These are phyloP conservation scores for Oryzias sinensis DNA, from an alignment of 2,797 vertebrate species.

Conservation along the genomic window DNA sequence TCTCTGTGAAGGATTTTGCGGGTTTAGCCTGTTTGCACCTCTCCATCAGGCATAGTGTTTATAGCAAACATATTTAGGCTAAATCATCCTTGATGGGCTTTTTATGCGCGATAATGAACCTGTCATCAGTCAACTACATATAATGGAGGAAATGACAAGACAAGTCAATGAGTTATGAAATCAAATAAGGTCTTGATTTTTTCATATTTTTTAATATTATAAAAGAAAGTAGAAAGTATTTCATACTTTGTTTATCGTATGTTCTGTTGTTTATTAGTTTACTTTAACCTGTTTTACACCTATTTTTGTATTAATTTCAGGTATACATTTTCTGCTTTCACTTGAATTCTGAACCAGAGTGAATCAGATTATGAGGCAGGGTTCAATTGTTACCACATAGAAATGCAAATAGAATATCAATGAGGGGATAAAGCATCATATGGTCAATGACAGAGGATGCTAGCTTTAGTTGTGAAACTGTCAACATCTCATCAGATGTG, in stretches of 20 bases:
- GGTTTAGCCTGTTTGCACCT: constrained; percentile 17
- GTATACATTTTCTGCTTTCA: constrained; percentile 8
- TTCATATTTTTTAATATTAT: constrained; percentile 24
- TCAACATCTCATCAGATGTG: too few relatives aligned
- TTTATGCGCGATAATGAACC: constrained; percentile 30
- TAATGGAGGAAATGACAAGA: constrained; percentile 15
- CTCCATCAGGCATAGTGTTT: constrained; percentile 24
- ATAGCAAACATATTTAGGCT: constrained; percentile 13
- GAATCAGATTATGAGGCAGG: constrained; percentile 42
- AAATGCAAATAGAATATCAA: constrained; percentile 67
- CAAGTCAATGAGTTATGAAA: constrained; percentile 40
- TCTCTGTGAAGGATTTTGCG: constrained; percentile 35
- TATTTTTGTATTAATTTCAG: not conserved
- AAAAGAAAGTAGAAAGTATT: constrained; percentile 51
- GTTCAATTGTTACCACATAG: constrained; percentile 53
- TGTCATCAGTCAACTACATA: constrained; percentile 36
- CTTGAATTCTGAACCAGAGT: constrained; percentile 30
- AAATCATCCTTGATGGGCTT: constrained; percentile 32
- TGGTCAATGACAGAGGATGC: constrained; percentile 67
- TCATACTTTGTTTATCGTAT: not conserved
- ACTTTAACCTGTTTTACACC: too few relatives aligned
- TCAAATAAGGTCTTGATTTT: too few relatives aligned
- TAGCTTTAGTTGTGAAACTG: not conserved
- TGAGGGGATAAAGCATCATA: constrained; percentile 69
- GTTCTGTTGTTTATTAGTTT: too few relatives aligned